Base-by-base conservation (phyloP, 2,797 vertebrate species). In the Brachyrhaphis roseni region DNA sequence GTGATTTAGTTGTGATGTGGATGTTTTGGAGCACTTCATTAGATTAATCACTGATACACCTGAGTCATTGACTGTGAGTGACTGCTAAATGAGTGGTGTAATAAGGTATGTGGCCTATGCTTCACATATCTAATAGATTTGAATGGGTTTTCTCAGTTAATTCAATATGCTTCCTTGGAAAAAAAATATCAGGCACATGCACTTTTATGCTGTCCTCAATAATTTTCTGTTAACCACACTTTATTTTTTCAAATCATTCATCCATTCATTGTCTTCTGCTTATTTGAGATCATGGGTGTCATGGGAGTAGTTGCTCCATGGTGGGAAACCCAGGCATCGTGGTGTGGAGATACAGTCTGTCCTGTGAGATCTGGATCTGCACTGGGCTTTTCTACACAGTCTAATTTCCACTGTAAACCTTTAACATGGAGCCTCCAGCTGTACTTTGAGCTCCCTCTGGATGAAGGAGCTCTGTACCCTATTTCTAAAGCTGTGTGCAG, bases 1-100 rank as follows among this genome's bases (percentile, higher is more conserved):
- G 46, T 57, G 45, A 76, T 75, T 76, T 43, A 80, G 77, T 62
- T 81, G 43, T 78, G 78, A 73, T 84, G 88, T 79, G 78, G 15
- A 72, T 81, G 75, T 87, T 70, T 75, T 81, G 81, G 79, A 79
- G 81, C 64, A 72, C 86, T 84, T 84, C 78, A 88, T 88, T 83
- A 84, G 71, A 90, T 89, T 80, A 82, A 89, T 92, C 78, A 81
- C 72, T 83, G 84, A 84, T 82, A 82, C 76, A 84, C 82, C 76
- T 82, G 82, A 90, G 80, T 70, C 39, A 43, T 41, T n/a, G 23
- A n/a, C 39, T 43, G 36, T 66, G 10, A 26, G 5, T 20, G 23
- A 26, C 23, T 68, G 66, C 10, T 68, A 79, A 85, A 75, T 87
- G 84, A 89, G 88, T 81, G 79, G 84, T 55, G 79, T 87, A 71